phyloP scores from a whole-genome alignment of 2,888 invertebrate species.

The Lasiommata megera region DNA sequence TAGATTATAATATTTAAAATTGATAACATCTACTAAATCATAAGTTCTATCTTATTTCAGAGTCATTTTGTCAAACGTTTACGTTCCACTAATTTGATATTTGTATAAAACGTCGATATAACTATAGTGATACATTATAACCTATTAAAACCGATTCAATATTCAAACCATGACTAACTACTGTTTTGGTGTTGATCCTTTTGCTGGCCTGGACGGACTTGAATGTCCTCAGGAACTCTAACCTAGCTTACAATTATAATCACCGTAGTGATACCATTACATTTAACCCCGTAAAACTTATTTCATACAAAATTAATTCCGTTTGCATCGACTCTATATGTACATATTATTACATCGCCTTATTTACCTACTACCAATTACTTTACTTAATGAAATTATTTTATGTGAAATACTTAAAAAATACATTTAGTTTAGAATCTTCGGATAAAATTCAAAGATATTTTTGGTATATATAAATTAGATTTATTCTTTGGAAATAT shows the following conservation, averaged over 20 bases:
- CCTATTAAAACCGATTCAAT: slow-evolving; percentile 50
- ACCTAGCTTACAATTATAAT: slow-evolving; percentile 46
- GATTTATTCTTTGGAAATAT: too few relatives aligned
- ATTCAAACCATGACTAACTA: slow-evolving; percentile 63
- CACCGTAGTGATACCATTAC: slow-evolving; percentile 20
- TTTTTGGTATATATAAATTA: too few relatives aligned
- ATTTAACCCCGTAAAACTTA: slow-evolving; percentile 22
- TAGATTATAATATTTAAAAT: slow-evolving; percentile 30
- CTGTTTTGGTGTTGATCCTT: slow-evolving; percentile 79
- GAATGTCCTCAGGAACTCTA: slow-evolving; percentile 73
- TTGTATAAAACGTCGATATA: too few relatives aligned
- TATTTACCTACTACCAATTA: not conserved
- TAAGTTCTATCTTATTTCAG: too few relatives aligned
- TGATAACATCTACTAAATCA: not conserved
- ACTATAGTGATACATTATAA: too few relatives aligned
- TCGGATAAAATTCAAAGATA: too few relatives aligned
- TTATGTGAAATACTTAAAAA: too few relatives aligned
- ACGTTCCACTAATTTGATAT: too few relatives aligned
- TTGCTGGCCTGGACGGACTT: slow-evolving; percentile 72
- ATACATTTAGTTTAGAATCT: too few relatives aligned
- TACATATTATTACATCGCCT: slow-evolving; percentile 39
- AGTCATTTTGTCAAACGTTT: too few relatives aligned
- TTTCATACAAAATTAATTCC: slow-evolving; percentile 55
- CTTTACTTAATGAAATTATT: too few relatives aligned
- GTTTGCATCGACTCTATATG: slow-evolving; percentile 60